phyloP scores from a whole-genome alignment of 92 coral and sea anemone species.

The Meandrina meandrites region DNA sequence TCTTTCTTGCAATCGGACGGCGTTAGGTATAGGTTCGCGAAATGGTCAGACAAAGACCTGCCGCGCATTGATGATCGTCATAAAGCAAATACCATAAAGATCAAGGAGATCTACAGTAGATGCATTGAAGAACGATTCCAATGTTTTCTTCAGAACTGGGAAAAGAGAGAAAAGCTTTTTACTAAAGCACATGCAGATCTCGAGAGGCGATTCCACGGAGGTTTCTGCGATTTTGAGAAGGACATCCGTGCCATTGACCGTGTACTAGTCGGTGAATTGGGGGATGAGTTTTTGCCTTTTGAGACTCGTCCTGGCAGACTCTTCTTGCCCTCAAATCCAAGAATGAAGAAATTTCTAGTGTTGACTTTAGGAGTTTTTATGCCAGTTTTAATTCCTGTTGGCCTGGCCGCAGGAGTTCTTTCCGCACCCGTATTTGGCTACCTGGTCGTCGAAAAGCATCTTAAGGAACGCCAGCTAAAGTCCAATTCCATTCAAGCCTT shows the following conservation, averaged over 20 bases:
- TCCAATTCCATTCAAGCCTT: not conserved
- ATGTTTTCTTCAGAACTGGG: not conserved
- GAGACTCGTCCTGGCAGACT: not conserved
- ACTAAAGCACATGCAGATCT: not conserved
- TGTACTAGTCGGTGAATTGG: not conserved
- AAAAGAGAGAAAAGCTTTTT: not conserved
- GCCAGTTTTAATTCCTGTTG: not conserved
- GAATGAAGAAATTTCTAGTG: not conserved
- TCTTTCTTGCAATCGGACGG: not conserved
- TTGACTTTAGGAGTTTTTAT: not conserved
- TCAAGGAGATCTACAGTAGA: not conserved
- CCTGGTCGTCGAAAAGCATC: not conserved
- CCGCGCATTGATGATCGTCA: not conserved
- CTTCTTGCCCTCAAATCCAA: too few species aligned
- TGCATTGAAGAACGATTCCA: conserved; percentile 16
- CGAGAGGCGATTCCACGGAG: not conserved
- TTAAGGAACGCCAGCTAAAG: not conserved
- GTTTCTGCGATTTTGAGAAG: conserved; percentile 6
- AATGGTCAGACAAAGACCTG: not conserved
- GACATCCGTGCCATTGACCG: conserved; percentile 27
- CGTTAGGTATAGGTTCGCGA: not conserved
- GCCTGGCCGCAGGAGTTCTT: conserved; percentile 18
- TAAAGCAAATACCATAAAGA: not conserved
- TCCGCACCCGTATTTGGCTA: conserved; percentile 7
- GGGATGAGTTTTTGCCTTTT: not conserved